Base-by-base conservation (phyloP, 2,113 vertebrate species). In the Rafetus swinhoei region DNA sequence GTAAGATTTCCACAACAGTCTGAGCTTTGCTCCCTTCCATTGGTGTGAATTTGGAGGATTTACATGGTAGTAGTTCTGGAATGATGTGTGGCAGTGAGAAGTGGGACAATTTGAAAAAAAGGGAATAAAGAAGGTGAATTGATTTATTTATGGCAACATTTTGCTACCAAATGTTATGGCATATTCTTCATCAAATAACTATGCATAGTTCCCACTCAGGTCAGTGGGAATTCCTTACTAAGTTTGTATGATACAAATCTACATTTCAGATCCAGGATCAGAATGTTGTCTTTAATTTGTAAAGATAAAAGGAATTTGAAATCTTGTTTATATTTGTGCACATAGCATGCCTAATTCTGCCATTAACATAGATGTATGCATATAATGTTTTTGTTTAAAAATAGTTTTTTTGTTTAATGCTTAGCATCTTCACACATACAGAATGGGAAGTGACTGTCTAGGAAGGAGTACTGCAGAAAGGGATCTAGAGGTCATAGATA, bases 231-330 rank as follows among this genome's bases (percentile, higher is more conserved):
- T 21, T 92, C 2, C 19, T 16, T 21, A 56, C 5, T 90, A 90
- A 86, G 27, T 92, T 92, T 59, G 79, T 91, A 29, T 39, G 91
- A 16, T 69, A 0, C 0, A 91, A 69, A 62, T 69, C n/a, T 82
- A 6, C 45, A 74, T 24, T 79, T 94, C 56, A 92, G 53, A 90
- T 82, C 85, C 81, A 90, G 90, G 45, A 96, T 81, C 59, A 92
- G 27, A 93, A 92, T 81, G 32, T 89, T 94, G 69, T 86, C 85
- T 96, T 90, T 94, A 79, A 96, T 93, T 93, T 94, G 62, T 81
- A 89, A 84, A 89, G 12, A 57, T 3, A 0, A 81, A 93, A 45
- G 74, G 59, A 93, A 79, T 81, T 19, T 74, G 82, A 85, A 89
- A 82, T 85, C 57, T 80, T 54, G 90, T 87, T 94, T 92, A 59